These are phyloP conservation scores for Cephus spinipes DNA, from an alignment of 2,888 invertebrate species.

Conservation along the genomic window DNA sequence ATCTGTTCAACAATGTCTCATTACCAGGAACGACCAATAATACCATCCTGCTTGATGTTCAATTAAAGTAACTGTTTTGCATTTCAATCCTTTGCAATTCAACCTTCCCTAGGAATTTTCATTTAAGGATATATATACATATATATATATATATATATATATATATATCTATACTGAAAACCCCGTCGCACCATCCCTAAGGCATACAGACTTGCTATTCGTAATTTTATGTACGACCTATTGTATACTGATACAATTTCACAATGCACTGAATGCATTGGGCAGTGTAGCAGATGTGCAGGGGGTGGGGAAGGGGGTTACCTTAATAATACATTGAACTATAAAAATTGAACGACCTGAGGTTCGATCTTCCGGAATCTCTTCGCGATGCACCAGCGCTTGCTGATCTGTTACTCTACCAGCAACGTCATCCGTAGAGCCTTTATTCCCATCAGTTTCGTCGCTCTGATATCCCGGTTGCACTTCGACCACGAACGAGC, in stretches of 20 bases:
- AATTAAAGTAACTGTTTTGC: background rate
- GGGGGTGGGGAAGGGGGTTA: background rate
- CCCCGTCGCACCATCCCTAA: background rate
- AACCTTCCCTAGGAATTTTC: background rate
- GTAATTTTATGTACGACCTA: background rate
- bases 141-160: too few species aligned
- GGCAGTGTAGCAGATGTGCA: background rate
- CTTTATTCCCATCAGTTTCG: conserved; percentile 42
- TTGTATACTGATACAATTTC: background rate
- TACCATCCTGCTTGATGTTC: background rate
- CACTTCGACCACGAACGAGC: conserved; percentile 61
- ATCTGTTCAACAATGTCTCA: background rate
- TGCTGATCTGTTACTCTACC: conserved; percentile 66
- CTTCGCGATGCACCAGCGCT: conserved; percentile 68
- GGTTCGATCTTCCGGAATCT: conserved; percentile 53
- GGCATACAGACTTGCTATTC: background rate
- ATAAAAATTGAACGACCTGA: conserved; percentile 36
- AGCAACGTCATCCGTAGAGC: conserved; percentile 49
- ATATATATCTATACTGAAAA: background rate
- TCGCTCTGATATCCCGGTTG: conserved; percentile 54
- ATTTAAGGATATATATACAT: too few species aligned
- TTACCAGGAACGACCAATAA: background rate
- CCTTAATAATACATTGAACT: background rate
- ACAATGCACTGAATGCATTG: background rate
- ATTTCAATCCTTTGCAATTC: background rate